These are phyloP conservation scores for Eira barbara DNA, from an alignment of 2,113 vertebrate species.

Conservation along the genomic window DNA sequence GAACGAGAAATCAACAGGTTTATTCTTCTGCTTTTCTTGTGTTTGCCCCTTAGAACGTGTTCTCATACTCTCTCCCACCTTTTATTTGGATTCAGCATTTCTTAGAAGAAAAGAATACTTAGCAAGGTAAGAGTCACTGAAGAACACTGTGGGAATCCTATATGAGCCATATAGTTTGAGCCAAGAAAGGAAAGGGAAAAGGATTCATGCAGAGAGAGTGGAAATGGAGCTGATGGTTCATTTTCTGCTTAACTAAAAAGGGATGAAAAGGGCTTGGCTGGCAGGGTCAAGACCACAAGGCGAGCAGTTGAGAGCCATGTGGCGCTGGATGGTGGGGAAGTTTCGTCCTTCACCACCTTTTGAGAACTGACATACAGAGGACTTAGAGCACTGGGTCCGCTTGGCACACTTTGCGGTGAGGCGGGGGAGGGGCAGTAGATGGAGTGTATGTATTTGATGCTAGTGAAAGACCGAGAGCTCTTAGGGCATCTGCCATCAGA, in stretches of 20 bases:
- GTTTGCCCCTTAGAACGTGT: conserved; percentile 57
- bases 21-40: conserved; percentile 13
- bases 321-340: neutral
- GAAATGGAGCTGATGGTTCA: conserved; percentile 65
- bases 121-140: conserved; percentile 74
- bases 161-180: conserved; percentile 75
- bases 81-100: conserved; percentile 52
- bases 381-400: neutral
- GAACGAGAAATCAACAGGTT: conserved; percentile 45
- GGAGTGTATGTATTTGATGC: neutral
- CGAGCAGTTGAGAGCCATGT: neutral
- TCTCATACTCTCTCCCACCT: conserved; percentile 43
- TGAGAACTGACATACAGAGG: neutral
- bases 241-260: conserved; percentile 56
- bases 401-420: neutral
- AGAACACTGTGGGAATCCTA: conserved; percentile 75
- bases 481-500: neutral
- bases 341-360: neutral
- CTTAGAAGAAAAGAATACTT: conserved; percentile 63
- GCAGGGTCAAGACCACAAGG: neutral
- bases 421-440: neutral
- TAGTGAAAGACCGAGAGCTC: neutral
- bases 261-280: neutral
- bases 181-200: conserved; percentile 79
- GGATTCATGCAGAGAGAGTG: conserved; percentile 75